Percentiles rank a stretch among this genome's conserved stretches.
These are phyloP conservation scores for human (Homo sapiens) DNA, from an alignment of 2,113 vertebrate genomes.

Conservation along the genomic window DNA sequence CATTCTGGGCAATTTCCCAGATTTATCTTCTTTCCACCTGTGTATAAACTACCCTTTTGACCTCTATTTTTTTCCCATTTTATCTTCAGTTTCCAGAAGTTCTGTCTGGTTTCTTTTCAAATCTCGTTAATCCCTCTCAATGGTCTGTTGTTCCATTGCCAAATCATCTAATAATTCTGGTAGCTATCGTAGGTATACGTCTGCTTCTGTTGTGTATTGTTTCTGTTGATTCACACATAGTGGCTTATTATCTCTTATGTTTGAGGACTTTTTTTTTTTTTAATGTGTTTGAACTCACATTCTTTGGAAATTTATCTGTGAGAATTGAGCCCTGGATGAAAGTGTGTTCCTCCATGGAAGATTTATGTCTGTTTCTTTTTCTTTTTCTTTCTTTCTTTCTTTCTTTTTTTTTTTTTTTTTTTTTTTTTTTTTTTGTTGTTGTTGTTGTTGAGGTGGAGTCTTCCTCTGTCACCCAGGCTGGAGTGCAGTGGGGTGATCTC, in stretches of 20 bases:
- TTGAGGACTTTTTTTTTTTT: not conserved
- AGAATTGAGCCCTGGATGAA: not conserved
- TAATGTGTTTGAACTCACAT: not conserved
- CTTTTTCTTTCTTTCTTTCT: no score
- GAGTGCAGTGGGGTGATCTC: no score
- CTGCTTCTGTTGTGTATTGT: not conserved
- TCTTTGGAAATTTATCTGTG: slow-evolving; percentile 27
- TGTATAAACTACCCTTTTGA: not conserved
- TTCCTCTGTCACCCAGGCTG: no score
- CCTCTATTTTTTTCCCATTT: not conserved
- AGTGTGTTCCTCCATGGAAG: not conserved
- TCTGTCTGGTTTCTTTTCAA: not conserved
- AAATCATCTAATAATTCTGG: not conserved
- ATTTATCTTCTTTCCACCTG: not conserved
- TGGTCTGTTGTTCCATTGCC: not conserved
- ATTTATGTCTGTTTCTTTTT: not conserved
- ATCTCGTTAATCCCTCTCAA: not conserved
- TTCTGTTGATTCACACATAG: not conserved
- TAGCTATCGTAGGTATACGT: not conserved
- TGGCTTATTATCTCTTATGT: not conserved
- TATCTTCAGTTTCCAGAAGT: slow-evolving; percentile 37
- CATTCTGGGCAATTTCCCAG: not conserved
- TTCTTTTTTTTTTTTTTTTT: no score
- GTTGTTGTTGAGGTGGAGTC: no score
- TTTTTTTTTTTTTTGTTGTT: no score